These are phyloP conservation scores for Psilanteris sp. DNA, from an alignment of 1,140 invertebrate genomes.

Conservation along the genomic window DNA sequence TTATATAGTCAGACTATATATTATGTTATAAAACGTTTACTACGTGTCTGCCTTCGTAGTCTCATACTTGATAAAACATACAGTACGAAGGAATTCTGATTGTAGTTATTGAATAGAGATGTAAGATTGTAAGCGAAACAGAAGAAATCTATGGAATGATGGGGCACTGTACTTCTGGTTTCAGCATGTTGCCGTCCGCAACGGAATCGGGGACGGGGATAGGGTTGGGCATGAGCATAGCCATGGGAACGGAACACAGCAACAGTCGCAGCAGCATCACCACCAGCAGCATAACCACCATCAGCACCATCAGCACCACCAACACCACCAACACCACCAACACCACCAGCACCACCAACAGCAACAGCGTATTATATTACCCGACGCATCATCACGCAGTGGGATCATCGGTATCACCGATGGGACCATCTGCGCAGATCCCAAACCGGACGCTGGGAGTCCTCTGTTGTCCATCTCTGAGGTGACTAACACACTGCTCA, in stretches of 20 bases:
- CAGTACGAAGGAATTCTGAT: too few relatives aligned
- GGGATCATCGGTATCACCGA: slow-evolving; percentile 72
- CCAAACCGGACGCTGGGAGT: slow-evolving; percentile 86
- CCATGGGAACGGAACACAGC: slow-evolving; percentile 67
- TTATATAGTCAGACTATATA: too few relatives aligned
- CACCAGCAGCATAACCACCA: slow-evolving; percentile 50
- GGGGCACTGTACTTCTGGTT: slow-evolving; percentile 71
- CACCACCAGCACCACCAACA: slow-evolving; percentile 66
- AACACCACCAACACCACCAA: slow-evolving; percentile 69
- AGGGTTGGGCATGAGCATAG: slow-evolving; percentile 66
- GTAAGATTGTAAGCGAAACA: background rate
- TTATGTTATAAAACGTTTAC: too few relatives aligned
- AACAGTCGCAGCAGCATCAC: slow-evolving; percentile 58
- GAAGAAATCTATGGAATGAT: slow-evolving; percentile 60
- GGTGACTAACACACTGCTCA: slow-evolving; percentile 89
- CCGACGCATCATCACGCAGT: slow-evolving; percentile 72
- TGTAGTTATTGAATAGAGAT: too few relatives aligned
- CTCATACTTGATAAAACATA: too few relatives aligned
- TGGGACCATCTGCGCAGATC: slow-evolving; percentile 80
- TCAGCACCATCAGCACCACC: slow-evolving; percentile 68
- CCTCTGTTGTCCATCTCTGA: slow-evolving; percentile 90
- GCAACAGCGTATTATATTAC: slow-evolving; percentile 74
- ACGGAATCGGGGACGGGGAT: slow-evolving; percentile 72
- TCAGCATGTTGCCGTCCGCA: slow-evolving; percentile 77
- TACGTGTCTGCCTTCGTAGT: too few relatives aligned